Percentiles rank a stretch among this genome's conserved stretches.
These are phyloP conservation scores for Camponotus pennsylvanicus DNA, from an alignment of 1,140 invertebrate species.

Conservation along the genomic window DNA sequence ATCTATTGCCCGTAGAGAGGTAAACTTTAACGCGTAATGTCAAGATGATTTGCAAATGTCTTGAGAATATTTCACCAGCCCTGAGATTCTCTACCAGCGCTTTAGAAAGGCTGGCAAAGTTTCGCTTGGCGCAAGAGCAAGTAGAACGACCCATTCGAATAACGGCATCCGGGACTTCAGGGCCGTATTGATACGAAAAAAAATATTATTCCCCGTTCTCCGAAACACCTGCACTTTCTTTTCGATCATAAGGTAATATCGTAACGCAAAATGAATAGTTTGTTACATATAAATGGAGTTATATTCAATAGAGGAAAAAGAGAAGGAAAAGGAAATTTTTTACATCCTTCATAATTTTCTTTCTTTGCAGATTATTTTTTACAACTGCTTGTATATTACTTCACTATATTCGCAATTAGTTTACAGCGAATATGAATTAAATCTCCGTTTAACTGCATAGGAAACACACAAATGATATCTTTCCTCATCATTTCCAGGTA, in stretches of 20 bases:
- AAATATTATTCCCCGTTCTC: background rate
- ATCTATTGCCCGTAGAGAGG: background rate
- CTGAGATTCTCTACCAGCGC: conserved; percentile 32
- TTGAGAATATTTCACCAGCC: conserved; percentile 39
- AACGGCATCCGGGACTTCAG: conserved; percentile 57
- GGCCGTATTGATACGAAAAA: conserved; percentile 45
- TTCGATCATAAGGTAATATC: too few relatives aligned
- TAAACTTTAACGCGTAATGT: background rate
- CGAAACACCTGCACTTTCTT: conserved; percentile 14
- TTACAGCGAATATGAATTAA: background rate
- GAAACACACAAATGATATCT: background rate
- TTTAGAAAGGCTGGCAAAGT: conserved; percentile 62
- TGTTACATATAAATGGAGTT: background rate
- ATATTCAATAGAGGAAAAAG: background rate
- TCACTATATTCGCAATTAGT: background rate
- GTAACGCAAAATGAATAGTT: background rate
- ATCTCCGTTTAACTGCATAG: background rate
- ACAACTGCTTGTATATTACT: background rate
- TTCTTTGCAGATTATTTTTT: background rate
- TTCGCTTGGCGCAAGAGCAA: conserved; percentile 45
- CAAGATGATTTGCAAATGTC: conserved; percentile 31
- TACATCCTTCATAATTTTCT: background rate
- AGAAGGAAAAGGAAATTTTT: too few relatives aligned
- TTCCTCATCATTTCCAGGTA: background rate
- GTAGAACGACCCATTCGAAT: conserved; percentile 52